Evolutionary conservation across 2,888 invertebrate genomes (phyloP), one percentile per base, ranked within the genome.

Genomic region (Rhabditoides inermis): DNA sequence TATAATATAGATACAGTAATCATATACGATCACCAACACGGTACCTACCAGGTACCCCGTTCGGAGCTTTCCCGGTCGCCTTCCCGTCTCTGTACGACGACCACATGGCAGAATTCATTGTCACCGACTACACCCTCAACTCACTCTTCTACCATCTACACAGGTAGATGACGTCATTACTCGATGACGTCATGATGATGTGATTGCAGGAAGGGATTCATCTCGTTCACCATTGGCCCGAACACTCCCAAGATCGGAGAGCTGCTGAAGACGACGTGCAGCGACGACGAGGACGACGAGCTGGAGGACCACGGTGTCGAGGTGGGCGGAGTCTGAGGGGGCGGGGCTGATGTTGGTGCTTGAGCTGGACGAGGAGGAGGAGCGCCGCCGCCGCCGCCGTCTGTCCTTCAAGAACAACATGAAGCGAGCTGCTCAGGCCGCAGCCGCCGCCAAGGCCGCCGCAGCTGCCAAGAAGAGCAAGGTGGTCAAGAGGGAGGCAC

Each of bases 241-340:
- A 70, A 75, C 25, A 73, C 74, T 4, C 74, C 74, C 7, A 73
- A 73, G 54, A 68, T 75, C 28, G 74, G 74, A 22, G 67, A 67
- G 15, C 56, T 73, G 15, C 47, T 73, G 42, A 73, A 74, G 56
- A 73, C 74, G 6, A 72, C 74, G 1, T 73, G 74, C 55, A 60
- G 63, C 1, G 72, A 68, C 7, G 72, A 72, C 15, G 72, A 65
- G 12, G 71, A 69, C 6, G 64, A 32, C 12, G 51, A 64, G 27
- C 48, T 50, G 10, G 22, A 49, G 20, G 48, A 47, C 2, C 40
- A 39, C 20, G 40, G 40, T 18, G 40, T 39, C 2, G 40, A 39
- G 40, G 40, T 39, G 22, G n/a, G 40, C n/a, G 32, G 15, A 15
- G 15, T 32, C 15, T 12, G 57, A 62, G 45, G 56, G 53, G 47